Base-by-base conservation (phyloP, 2,888 invertebrate species). In the Tetrapedia diversipes region DNA sequence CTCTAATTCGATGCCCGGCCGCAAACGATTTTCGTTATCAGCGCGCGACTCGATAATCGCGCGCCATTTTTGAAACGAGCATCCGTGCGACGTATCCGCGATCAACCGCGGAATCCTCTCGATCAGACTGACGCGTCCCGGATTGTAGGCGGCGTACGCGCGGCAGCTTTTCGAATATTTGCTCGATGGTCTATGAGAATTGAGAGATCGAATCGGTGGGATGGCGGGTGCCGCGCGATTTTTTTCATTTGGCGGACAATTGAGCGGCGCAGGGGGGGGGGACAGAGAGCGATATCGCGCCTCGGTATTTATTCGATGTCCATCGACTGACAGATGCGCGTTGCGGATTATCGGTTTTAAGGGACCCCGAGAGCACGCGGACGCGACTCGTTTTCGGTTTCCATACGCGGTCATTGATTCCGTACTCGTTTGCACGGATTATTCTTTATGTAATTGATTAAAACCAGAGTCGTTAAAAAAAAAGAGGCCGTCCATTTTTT, bases 141-240 rank as follows among this genome's bases (percentile, higher is more conserved):
- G 37, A 63, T 63, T 49, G 63, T 37, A 39, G 32, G 37, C 61
- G 34, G 24, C 39, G 7, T 22, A 56, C 37, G 34, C n/a, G 2
- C 37, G 6, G 34, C 24, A 24, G 61, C 14, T 63, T 61, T 63
- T 60, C 19, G 60, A 45, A 60, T 60, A 60, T 60, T 45, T 45
- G 60, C 4, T 60, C 32, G 60, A 43, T 60, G 60, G 60, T 60
- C 60, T 63, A 63, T 63, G 63, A 63, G 49, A 63, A 51, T 49
- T 39, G 32, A n/a, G 37, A 49, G 49, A 51, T 51, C 37, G 47
- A 49, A 63, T 63, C 37, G 27, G 19, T 29, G 49, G 37, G 37
- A 49, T 34, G 47, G n/a, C n/a, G n/a, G 49, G 34, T 61, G 34
- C 61, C 24, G 49, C 34, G 16, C 34, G 32, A 61, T 63, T 61